Conservation (phyloP, 2,888 invertebrate genomes). For the Koerneria pararmatus region DNA sequence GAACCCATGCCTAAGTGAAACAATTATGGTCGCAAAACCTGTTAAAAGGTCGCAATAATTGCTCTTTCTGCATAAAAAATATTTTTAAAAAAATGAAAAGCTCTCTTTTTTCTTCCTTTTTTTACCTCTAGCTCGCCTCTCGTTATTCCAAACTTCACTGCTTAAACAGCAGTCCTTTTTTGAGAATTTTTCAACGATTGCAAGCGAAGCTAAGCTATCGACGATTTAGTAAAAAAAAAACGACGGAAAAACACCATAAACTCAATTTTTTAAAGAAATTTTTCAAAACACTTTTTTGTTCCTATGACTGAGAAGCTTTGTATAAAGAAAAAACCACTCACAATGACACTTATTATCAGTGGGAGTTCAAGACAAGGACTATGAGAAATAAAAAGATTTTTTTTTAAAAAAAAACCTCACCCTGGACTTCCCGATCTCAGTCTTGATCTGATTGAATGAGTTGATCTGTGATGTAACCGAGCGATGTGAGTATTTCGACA, state of each 20-base stretch:
- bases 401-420: slow-evolving; percentile 35
- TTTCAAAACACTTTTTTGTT: too few species aligned
- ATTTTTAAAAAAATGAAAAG: background rate
- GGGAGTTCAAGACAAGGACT: background rate
- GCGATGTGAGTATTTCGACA: slow-evolving; percentile 61
- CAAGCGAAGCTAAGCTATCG: background rate
- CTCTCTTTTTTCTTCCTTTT: background rate
- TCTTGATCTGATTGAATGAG: slow-evolving; percentile 61
- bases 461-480: slow-evolving; percentile 61
- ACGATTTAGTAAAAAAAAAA: background rate
- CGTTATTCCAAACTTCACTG: background rate
- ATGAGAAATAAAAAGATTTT: background rate
- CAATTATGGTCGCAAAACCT: background rate
- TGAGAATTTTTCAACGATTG: background rate
- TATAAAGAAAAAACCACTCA: too few species aligned
- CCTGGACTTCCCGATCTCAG: slow-evolving; percentile 63
- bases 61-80: background rate
- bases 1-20: slow-evolving; percentile 62
- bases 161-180: background rate
- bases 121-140: background rate
- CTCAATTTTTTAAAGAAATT: too few species aligned
- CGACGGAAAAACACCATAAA: background rate
- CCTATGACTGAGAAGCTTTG: too few species aligned
- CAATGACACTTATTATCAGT: background rate
- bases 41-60: slow-evolving; percentile 5